phyloP scores from a whole-genome alignment of 2,888 invertebrate genomes.

The Aphidoletes aphidimyza region DNA sequence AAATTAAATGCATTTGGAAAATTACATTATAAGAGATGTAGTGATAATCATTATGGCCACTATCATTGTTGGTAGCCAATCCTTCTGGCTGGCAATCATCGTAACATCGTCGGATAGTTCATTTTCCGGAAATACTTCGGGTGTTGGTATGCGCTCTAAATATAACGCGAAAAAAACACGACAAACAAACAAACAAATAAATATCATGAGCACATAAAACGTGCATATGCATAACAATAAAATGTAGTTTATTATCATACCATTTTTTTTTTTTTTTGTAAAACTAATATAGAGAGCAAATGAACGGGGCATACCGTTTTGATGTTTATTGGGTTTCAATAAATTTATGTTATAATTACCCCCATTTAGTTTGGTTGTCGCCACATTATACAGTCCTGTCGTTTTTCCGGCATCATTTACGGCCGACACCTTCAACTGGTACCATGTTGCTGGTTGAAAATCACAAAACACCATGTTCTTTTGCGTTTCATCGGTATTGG shows the following conservation, averaged over 20 bases:
- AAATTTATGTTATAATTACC: conserved; percentile 59
- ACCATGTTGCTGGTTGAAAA: conserved; percentile 71
- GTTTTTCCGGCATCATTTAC: conserved; percentile 73
- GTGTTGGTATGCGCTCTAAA: conserved; percentile 50
- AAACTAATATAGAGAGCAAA: too few species aligned
- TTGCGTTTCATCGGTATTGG: conserved; percentile 64
- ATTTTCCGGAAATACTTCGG: conserved; percentile 54
- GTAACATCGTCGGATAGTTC: conserved; percentile 7
- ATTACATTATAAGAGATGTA: conserved; percentile 47
- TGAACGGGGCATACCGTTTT: too few species aligned
- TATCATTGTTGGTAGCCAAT: conserved; percentile 54
- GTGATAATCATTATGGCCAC: conserved; percentile 22
- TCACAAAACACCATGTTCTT: conserved; percentile 69
- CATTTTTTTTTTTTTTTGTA: too few species aligned
- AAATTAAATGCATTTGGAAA: conserved; percentile 27
- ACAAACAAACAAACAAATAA: too few species aligned
- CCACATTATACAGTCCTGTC: conserved; percentile 72
- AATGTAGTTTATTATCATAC: too few species aligned
- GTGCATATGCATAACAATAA: background rate
- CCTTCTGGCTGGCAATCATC: background rate
- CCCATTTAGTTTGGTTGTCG: conserved; percentile 70
- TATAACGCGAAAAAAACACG: background rate
- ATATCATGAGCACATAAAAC: background rate
- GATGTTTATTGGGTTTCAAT: too few species aligned
- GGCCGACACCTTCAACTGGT: conserved; percentile 72